phyloP scores from a whole-genome alignment of 2,113 vertebrate genomes.

The Lophochroa leadbeateri region DNA sequence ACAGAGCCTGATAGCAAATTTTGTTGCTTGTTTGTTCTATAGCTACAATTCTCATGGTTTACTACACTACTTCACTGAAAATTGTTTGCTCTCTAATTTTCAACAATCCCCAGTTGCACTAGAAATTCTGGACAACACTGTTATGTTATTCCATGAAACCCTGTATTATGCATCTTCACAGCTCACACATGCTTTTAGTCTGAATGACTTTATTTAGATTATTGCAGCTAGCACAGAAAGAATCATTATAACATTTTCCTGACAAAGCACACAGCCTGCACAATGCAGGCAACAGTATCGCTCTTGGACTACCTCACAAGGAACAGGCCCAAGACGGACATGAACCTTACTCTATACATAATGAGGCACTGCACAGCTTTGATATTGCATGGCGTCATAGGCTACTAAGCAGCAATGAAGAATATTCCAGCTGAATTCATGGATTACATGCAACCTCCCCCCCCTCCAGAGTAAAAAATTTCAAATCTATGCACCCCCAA shows the following conservation, averaged over 20 bases:
- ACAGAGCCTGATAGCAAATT: neutral
- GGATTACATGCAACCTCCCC: neutral
- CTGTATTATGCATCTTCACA: neutral
- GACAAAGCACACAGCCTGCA: neutral
- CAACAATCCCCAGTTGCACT: neutral
- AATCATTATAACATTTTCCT: neutral
- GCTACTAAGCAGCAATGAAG: neutral
- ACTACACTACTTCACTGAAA: neutral
- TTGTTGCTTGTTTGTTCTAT: neutral
- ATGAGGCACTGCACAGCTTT: neutral
- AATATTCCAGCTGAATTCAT: neutral
- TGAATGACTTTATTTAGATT: neutral
- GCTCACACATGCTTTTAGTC: neutral
- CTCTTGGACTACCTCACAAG: neutral
- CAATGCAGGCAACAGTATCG: accelerated
- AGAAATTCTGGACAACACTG: neutral
- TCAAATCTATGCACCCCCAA: neutral
- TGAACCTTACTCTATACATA: neutral
- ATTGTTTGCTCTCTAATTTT: neutral
- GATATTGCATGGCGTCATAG: neutral
- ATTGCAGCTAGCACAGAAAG: neutral
- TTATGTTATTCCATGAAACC: neutral
- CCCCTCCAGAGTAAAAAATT: neutral
- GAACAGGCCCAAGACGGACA: neutral
- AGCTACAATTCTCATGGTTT: neutral